Base-by-base conservation (phyloP, 2,797 vertebrate genomes). In the Fundulus diaphanus region DNA sequence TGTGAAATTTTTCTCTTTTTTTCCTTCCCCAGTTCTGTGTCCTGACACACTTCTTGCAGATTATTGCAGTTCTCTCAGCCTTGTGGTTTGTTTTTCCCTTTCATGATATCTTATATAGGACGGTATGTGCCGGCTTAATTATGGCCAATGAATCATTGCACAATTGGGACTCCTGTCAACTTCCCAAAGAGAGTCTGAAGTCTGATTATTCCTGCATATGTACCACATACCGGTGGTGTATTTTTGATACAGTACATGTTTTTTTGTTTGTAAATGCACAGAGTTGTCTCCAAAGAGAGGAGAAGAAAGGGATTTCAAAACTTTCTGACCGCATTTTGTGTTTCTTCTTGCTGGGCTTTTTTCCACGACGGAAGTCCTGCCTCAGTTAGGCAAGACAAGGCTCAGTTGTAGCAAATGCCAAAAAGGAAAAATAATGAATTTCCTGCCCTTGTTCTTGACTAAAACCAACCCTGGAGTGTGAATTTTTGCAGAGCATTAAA, bases 401-500 rank as follows among this genome's bases (percentile, higher is more conserved):
- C 44, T 71, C 72, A 46, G 76, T 54, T n/a, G 71, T 37, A 71
- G 71, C 44, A 80, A 79, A 57, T 13, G 12, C 69, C 16, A 42
- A 37, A 83, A 72, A 7, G 33, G 46, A 80, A 73, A 74, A 44
- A 68, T 85, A 77, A 90, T 89, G 80, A 82, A 84, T 85, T 81
- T 77, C 31, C 57, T 78, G 61, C 66, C 78, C 76, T 76, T 69
- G 65, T 83, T 89, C 77, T 78, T 76, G 67, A 71, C 70, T 74
- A 77, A 81, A 74, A 44, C 70, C 22, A 52, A 29, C 33, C 2
- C 9, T 51, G 69, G 77, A 78, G 61, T 74, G 59, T 40, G 51
- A 66, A 79, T 76, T 63, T 71, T 82, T 77, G 80, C 74, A 85
- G 79, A 80, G 74, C 12, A 12, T 56, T 44, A 56, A 81, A 87